These are phyloP conservation scores for Atlantisia rogersi DNA, from an alignment of 2,113 vertebrate species.

Conservation along the genomic window DNA sequence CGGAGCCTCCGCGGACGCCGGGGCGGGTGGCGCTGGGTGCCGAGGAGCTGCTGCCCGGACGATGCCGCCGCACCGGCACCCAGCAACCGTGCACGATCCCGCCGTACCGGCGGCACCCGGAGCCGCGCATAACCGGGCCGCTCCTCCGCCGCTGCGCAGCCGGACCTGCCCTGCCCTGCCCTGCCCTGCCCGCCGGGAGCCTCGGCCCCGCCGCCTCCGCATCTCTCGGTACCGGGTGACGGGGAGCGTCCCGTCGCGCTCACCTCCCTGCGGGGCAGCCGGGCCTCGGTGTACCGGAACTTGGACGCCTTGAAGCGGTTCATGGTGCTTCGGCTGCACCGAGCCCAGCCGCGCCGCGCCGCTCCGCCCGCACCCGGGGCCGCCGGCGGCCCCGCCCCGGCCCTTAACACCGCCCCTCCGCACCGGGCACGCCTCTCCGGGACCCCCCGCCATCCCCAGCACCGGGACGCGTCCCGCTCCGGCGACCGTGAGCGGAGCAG, in stretches of 20 bases:
- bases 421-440: neutral
- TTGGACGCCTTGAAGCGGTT: constrained; percentile 93
- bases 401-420: neutral
- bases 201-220: neutral
- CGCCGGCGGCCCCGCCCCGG: neutral
- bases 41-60: neutral
- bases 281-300: constrained; percentile 89
- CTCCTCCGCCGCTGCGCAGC: neutral
- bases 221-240: neutral
- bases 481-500: too few relatives aligned
- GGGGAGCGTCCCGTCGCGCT: neutral
- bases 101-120: neutral
- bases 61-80: neutral
- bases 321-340: constrained; percentile 71
- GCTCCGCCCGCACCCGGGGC: neutral
- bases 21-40: neutral
- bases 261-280: constrained; percentile 80
- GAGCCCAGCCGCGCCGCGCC: neutral
- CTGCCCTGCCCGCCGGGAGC: neutral
- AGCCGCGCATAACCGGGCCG: neutral
- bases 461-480: neutral
- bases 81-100: neutral
- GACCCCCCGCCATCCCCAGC: neutral
- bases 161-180: too few relatives aligned
- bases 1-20: neutral